phyloP scores from a whole-genome alignment of 2,113 vertebrate genomes.

The Lipotes vexillifer region DNA sequence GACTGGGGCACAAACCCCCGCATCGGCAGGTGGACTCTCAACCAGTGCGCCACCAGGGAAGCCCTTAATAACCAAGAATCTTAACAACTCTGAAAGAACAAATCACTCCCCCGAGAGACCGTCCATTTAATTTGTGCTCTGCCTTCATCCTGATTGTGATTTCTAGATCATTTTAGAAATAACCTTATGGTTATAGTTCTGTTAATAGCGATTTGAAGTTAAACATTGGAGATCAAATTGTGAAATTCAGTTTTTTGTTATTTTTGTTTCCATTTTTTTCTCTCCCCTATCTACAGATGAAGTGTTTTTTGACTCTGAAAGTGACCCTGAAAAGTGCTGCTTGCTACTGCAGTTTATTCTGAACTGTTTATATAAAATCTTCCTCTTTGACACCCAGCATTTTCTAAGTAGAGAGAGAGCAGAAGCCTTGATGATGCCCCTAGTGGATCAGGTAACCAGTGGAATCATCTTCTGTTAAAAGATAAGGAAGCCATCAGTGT shows the following conservation, averaged over 20 bases:
- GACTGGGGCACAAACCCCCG: too few species aligned
- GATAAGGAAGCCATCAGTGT: background rate
- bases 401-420: slow-evolving; percentile 93
- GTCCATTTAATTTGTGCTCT: background rate
- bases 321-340: slow-evolving; percentile 83
- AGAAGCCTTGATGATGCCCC: slow-evolving; percentile 88
- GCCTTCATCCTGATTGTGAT: background rate
- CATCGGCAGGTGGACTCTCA: too few species aligned
- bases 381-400: slow-evolving; percentile 92
- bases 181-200: background rate
- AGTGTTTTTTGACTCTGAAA: slow-evolving; percentile 83
- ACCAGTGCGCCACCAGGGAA: too few species aligned
- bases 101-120: background rate
- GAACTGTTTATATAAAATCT: slow-evolving; percentile 92
- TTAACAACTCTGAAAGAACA: background rate
- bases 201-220: background rate
- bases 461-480: background rate
- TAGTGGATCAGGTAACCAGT: slow-evolving; percentile 92
- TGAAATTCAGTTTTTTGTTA: background rate
- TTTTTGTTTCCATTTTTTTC: background rate
- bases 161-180: background rate
- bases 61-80: background rate
- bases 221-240: background rate
- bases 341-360: slow-evolving; percentile 85
- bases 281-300: slow-evolving; percentile 78